Evolutionary conservation across 2,797 vertebrate genomes (phyloP), one percentile per base, ranked within the genome.

Genomic region (Echiichthys vipera): DNA sequence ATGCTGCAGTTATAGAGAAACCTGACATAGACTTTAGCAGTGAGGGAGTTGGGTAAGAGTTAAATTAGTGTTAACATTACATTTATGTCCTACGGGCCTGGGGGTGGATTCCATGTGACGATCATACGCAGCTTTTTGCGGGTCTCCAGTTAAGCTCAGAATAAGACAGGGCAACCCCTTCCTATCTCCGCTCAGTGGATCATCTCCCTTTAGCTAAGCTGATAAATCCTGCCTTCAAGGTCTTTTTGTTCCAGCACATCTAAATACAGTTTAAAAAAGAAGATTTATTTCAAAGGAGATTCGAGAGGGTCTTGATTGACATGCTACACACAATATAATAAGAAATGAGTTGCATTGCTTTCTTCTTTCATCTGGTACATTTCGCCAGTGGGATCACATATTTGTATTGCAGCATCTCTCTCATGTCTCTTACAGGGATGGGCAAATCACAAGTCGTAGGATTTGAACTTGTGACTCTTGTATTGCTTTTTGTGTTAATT

Each of bases 141-240:
- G 47, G 64, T 80, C 71, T 89, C 30, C n/a, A 56, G 34, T 65
- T 85, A 79, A 86, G 56, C 86, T 82, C 47, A 45, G 71, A 74
- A 64, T 77, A 55, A 85, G 78, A 85, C 7, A 39, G 78, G 74
- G 73, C 76, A 75, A 66, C 84, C 80, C 73, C 42, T 45, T 75
- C 79, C 68, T 78, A 80, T 89, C 80, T 67, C n/a, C 3, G 49
- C 86, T 86, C 77, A 72, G 68, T 81, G 88, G 84, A 88, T 88
- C 83, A 88, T 84, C 83, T 88, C 68, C 77, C 77, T 53, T 64
- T 54, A 85, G 82, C 83, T 88, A 63, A 89, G 74, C 83, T 78
- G 76, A 84, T 86, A 86, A 90, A 89, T 86, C 83, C 81, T 87
- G 83, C 77, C 86, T 81, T 71, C 61, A 51, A 87, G 86, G 64